phyloP scores from a whole-genome alignment of 2,113 vertebrate genomes.

The Rhabdornis inornatus region DNA sequence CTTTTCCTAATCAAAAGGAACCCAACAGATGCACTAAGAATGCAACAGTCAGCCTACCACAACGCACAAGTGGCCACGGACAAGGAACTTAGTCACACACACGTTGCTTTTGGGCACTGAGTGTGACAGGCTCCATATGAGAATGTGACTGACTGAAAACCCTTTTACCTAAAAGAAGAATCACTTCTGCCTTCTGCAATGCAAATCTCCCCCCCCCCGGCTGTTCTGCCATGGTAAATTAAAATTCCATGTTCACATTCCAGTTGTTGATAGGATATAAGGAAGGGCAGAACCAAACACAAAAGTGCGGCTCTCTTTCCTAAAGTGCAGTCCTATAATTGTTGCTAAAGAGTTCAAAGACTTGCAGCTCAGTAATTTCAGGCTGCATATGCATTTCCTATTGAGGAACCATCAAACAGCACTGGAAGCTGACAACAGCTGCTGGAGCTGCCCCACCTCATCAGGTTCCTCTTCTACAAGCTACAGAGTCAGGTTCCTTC shows the following conservation, averaged over 20 bases:
- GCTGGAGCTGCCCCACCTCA: background rate
- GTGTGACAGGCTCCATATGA: background rate
- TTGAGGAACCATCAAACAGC: background rate
- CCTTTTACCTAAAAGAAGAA: background rate
- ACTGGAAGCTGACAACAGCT: background rate
- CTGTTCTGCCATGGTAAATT: background rate
- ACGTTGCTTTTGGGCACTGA: background rate
- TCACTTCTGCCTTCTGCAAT: background rate
- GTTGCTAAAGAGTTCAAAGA: background rate
- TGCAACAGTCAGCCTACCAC: background rate
- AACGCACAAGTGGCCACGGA: background rate
- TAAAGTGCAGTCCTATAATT: background rate
- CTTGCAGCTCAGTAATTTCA: conserved; percentile 44
- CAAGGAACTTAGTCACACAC: background rate
- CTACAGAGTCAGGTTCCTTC: background rate
- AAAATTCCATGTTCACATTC: background rate
- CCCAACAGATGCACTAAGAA: background rate
- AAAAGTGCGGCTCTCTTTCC: background rate
- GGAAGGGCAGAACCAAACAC: background rate
- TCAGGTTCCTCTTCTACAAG: background rate
- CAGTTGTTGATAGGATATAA: background rate
- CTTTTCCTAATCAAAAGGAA: background rate
- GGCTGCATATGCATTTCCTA: conserved; percentile 31
- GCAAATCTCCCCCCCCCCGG: background rate
- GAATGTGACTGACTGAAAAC: background rate